A percentile compares a stretch with the other conserved stretches of the same genome.
Evolutionary conservation across 2,113 vertebrate species (phyloP).

Genomic region (Microtus pennsylvanicus): DNA sequence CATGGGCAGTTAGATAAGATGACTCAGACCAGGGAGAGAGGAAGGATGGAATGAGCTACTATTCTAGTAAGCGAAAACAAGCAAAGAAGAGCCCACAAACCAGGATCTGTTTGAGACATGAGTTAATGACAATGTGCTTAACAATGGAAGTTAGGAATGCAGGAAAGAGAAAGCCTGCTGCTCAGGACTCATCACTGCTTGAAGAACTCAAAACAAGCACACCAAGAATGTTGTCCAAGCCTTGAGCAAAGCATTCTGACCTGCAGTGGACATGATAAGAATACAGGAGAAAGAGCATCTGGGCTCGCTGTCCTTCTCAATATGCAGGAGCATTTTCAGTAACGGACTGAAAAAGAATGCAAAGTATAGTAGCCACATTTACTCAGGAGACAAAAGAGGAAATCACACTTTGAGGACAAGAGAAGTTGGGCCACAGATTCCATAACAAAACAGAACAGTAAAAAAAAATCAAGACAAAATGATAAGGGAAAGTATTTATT

Average conservation of each 20-base stretch:
- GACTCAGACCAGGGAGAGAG: conserved; percentile 17
- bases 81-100: conserved; percentile 26
- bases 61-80: neutral
- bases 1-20: conserved; percentile 1
- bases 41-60: conserved; percentile 41
- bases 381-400: neutral
- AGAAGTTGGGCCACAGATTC: neutral
- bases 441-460: neutral
- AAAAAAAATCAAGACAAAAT: neutral
- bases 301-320: neutral
- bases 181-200: neutral
- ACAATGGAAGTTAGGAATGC: conserved; percentile 29
- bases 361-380: neutral
- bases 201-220: neutral
- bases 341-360: neutral
- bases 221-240: neutral
- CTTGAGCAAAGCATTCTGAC: neutral
- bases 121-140: neutral
- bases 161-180: neutral
- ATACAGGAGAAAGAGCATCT: neutral
- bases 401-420: neutral
- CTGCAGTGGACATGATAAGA: neutral
- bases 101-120: conserved; percentile 13
- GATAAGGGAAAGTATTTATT: neutral
- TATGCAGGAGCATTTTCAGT: neutral